Base-by-base conservation (phyloP, 2,797 vertebrate genomes). In the Microcaecilia unicolor region DNA sequence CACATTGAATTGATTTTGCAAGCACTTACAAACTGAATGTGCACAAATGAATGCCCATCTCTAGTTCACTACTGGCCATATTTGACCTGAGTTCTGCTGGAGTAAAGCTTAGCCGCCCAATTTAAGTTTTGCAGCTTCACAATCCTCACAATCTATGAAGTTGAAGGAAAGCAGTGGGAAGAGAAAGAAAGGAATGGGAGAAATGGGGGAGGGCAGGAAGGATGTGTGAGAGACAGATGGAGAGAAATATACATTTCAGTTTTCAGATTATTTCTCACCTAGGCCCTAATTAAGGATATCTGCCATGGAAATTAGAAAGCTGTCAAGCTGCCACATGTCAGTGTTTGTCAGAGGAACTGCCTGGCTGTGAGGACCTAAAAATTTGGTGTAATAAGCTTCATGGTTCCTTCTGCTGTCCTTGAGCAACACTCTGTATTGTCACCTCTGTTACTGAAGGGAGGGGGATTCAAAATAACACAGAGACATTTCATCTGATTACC, bases 241-340 rank as follows among this genome's bases (percentile, higher is more conserved):
- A 9, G 15, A 10, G 18, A 17, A 22, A 52, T 40, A 46, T 49
- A 57, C 55, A 58, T 31, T 54, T 59, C 28, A 15, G 37, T 39
- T 31, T 41, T 56, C 45, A 41, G 48, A 51, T 59, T 55, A 28
- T 59, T 58, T 69, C 57, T 62, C 58, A 58, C 50, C 39, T 37
- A 61, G 46, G 36, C 22, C 67, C 55, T 70, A 67, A 74, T 68
- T 65, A 64, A 52, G 48, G 60, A 64, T n/a, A 56, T 39, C 48
- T 58, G 44, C 56, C 51, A 12, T 4, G 44, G 44, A n/a, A 54
- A 42, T 54, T 46, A 62, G 45, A 64, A 62, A 60, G 34, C 42
- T 59, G 47, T 64, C 51, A 61, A 62, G 57, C 55, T 53, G 48
- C 46, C 44, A 60, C 52, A 39, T 59, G 54, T 41, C 25, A 42